These are phyloP conservation scores for Acrossocheilus wenchowensis DNA, from an alignment of 2,797 vertebrate genomes.

Conservation along the genomic window DNA sequence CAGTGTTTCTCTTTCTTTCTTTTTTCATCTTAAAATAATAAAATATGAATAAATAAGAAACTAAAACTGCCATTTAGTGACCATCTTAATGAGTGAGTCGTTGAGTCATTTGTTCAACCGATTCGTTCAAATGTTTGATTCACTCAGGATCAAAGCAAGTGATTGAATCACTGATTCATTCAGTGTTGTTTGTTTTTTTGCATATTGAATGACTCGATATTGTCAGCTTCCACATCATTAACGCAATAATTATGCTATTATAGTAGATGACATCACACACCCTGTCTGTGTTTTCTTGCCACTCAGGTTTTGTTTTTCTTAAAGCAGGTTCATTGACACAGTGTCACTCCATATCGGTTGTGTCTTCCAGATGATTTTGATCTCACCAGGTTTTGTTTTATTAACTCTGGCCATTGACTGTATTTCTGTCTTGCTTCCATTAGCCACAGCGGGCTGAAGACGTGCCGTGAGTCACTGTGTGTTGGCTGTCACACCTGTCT, in stretches of 20 bases:
- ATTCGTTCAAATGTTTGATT: neutral
- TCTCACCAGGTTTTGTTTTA: neutral
- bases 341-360: too few relatives aligned
- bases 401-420: neutral
- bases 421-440: conserved; percentile 15
- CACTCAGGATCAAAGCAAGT: neutral
- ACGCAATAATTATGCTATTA: too few relatives aligned
- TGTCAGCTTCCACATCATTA: too few relatives aligned
- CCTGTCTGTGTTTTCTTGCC: neutral
- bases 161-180: neutral
- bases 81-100: neutral
- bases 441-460: conserved; percentile 51
- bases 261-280: neutral
- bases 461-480: conserved; percentile 62
- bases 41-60: neutral
- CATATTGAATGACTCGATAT: neutral
- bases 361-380: neutral
- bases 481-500: conserved; percentile 72
- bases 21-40: neutral
- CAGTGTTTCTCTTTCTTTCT: neutral
- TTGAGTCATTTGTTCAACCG: neutral
- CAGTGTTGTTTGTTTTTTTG: neutral
- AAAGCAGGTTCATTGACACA: neutral
- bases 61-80: neutral
- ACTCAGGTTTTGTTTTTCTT: neutral